Conservation (phyloP, 2,797 vertebrate species). For the Brachyalestes nurse region DNA sequence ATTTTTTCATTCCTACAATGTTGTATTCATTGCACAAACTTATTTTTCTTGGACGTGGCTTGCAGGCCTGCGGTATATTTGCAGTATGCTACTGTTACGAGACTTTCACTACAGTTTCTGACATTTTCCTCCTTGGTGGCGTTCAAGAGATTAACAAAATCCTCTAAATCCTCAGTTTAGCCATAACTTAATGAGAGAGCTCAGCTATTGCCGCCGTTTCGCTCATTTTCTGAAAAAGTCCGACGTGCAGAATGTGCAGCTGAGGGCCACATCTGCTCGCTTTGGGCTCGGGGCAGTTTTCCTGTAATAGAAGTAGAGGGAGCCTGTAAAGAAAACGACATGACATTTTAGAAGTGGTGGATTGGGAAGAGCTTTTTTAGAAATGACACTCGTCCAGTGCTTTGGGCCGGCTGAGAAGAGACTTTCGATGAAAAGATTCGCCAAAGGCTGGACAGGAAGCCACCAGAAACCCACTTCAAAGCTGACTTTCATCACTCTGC, state of each 20-base stretch:
- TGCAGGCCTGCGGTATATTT: not conserved
- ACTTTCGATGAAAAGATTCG: conserved; percentile 18
- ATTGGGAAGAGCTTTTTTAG: not conserved
- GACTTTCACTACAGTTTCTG: not conserved
- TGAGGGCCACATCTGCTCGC: not conserved
- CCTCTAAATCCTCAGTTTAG: conserved; percentile 17
- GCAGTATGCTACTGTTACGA: not conserved
- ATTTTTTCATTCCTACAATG: not conserved
- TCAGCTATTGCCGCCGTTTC: not conserved
- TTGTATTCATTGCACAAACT: not conserved
- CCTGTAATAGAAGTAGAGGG: not conserved
- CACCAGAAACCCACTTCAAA: conserved; percentile 28
- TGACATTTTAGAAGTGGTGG: not conserved
- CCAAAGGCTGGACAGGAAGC: conserved; percentile 12
- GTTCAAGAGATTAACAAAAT: conserved; percentile 28
- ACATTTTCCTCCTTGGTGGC: conserved; percentile 9
- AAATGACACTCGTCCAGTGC: conserved; percentile 17
- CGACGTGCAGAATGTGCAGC: not conserved
- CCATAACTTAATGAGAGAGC: conserved; percentile 22
- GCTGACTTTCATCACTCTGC: conserved; percentile 44
- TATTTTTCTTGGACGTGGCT: not conserved
- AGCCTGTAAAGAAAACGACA: not conserved
- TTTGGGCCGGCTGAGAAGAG: not conserved
- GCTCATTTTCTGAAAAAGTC: not conserved
- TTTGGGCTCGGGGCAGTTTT: not conserved